phyloP scores from a whole-genome alignment of 2,888 invertebrate species.

The Metellina segmentata region DNA sequence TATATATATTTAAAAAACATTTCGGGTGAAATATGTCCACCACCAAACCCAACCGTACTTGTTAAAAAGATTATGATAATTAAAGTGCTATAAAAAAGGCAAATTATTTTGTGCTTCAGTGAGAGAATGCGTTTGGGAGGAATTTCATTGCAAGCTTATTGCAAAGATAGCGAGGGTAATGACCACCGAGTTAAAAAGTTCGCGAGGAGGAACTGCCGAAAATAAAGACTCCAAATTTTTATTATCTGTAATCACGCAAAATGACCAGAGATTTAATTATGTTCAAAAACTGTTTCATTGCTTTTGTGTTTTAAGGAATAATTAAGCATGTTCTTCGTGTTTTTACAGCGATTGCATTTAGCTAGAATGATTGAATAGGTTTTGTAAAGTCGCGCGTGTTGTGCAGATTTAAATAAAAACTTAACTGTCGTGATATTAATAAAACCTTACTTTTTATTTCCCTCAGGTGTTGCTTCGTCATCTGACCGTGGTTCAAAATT shows the following conservation, averaged over 20 bases:
- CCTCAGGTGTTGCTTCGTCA: too few relatives aligned
- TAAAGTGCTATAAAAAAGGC: not conserved
- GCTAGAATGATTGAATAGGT: not conserved
- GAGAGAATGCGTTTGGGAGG: not conserved
- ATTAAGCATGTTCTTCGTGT: not conserved
- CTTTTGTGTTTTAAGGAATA: not conserved
- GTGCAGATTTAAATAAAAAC: too few relatives aligned
- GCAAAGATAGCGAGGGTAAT: not conserved
- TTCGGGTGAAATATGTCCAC: not conserved
- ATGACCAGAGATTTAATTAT: not conserved
- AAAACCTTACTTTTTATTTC: too few relatives aligned
- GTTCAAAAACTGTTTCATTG: not conserved
- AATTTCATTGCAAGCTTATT: not conserved
- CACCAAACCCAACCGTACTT: not conserved
- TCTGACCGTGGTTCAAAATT: too few relatives aligned
- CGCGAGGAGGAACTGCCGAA: not conserved
- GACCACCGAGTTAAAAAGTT: not conserved
- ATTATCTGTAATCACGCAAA: not conserved
- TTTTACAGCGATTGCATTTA: not conserved
- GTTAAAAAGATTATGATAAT: slow-evolving; percentile 4
- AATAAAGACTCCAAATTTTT: not conserved
- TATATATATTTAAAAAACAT: not conserved
- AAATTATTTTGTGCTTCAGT: slow-evolving; percentile 8
- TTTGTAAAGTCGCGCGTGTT: too few relatives aligned
- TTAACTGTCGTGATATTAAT: too few relatives aligned